A percentile compares a stretch with the other conserved stretches of the same genome.
Evolutionary conservation across 2,113 vertebrate genomes (phyloP).

Genomic region (Tragulus kanchil): DNA sequence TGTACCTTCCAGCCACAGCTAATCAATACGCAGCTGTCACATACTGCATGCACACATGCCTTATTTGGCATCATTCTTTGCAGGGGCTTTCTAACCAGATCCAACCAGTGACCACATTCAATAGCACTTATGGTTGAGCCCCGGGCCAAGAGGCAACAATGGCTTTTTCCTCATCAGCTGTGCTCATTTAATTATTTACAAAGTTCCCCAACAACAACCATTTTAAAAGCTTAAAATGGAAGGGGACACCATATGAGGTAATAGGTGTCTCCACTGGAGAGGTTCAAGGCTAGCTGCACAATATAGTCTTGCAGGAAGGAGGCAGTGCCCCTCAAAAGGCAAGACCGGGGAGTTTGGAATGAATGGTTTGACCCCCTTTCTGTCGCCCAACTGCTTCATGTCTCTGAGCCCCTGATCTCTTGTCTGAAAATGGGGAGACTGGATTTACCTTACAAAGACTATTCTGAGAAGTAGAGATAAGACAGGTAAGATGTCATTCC

Average conservation of each 20-base stretch:
- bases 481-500: neutral
- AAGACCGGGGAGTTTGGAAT: neutral
- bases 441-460: neutral
- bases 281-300: neutral
- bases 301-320: neutral
- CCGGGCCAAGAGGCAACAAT: neutral
- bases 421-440: neutral
- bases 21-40: neutral
- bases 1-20: neutral
- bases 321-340: too few relatives aligned
- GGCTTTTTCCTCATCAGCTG: neutral
- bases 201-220: constrained; percentile 47
- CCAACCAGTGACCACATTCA: neutral
- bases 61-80: neutral
- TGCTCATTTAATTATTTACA: constrained; percentile 31
- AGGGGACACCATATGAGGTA: neutral
- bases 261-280: constrained; percentile 9
- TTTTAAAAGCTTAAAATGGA: neutral
- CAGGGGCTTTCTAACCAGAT: neutral
- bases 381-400: neutral
- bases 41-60: neutral
- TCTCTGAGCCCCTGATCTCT: neutral
- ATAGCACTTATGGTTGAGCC: neutral
- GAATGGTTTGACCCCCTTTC: neutral
- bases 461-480: constrained; percentile 36